phyloP scores from a whole-genome alignment of 2,113 vertebrate species.

The Axis porcinus region DNA sequence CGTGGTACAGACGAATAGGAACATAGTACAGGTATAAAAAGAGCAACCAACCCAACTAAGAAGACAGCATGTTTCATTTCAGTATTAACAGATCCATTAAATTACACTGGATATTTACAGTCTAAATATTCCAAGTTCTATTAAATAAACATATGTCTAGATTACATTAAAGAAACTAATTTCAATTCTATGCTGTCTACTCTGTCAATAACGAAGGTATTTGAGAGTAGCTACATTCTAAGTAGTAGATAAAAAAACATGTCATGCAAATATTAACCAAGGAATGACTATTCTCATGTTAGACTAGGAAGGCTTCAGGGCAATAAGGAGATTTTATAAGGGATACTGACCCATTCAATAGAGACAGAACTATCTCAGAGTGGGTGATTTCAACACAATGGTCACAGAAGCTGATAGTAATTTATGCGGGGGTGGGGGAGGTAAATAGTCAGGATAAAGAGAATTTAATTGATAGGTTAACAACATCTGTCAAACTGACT shows the following conservation, averaged over 20 bases:
- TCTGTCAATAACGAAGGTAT: neutral
- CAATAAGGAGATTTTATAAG: neutral
- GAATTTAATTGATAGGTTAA: neutral
- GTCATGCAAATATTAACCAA: neutral
- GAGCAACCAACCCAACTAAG: neutral
- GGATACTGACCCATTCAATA: neutral
- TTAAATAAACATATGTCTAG: neutral
- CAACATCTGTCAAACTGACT: neutral
- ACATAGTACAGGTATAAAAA: neutral
- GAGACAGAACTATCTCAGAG: no score
- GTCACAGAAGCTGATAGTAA: neutral
- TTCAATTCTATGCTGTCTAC: neutral
- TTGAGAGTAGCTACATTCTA: neutral
- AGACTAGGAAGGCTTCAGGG: neutral
- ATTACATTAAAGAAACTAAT: neutral
- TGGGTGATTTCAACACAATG: neutral
- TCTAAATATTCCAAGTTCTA: neutral
- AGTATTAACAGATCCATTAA: neutral
- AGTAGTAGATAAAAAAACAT: neutral
- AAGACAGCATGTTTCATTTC: no score
- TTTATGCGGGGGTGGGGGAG: neutral
- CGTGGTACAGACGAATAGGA: rapidly evolving
- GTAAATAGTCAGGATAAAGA: neutral
- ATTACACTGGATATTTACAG: neutral
- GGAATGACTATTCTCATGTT: neutral